A percentile compares a stretch with the other conserved stretches of the same genome.
Evolutionary conservation across 2,888 invertebrate species (phyloP).

Genomic region (Sarcophaga rosellei): DNA sequence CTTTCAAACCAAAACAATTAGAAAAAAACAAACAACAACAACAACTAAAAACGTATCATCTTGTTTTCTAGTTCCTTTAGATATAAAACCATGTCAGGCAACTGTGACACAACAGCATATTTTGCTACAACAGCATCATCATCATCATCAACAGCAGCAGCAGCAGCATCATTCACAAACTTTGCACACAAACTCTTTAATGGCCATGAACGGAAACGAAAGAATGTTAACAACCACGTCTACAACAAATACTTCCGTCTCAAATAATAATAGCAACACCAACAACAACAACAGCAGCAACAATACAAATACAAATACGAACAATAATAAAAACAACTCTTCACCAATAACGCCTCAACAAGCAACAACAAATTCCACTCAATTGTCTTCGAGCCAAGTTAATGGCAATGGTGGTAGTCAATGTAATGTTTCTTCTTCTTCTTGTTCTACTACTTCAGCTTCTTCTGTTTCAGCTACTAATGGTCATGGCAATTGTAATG

Average conservation of each 20-base stretch:
- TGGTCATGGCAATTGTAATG: conserved; percentile 60
- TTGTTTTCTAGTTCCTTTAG: conserved; percentile 67
- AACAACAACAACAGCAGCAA: conserved; percentile 67
- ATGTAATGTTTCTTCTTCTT: conserved; percentile 62
- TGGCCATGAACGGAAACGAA: conserved; percentile 80
- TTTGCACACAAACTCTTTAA: conserved; percentile 71
- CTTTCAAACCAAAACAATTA: background rate
- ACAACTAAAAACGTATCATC: conserved; percentile 64
- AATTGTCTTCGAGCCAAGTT: conserved; percentile 67
- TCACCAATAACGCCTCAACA: conserved; percentile 69
- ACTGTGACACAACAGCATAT: conserved; percentile 64
- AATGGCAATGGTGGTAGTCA: conserved; percentile 65
- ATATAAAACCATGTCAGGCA: conserved; percentile 76
- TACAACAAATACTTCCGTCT: conserved; percentile 73
- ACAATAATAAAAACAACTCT: conserved; percentile 73
- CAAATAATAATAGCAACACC: conserved; percentile 70
- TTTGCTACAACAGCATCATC: conserved; percentile 71
- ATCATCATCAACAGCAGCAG: conserved; percentile 73
- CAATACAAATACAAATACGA: conserved; percentile 72
- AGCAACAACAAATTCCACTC: conserved; percentile 69
- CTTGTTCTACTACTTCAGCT: too few species aligned
- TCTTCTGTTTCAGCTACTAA: conserved; percentile 37
- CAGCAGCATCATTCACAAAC: conserved; percentile 71
- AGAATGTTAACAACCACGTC: conserved; percentile 81
- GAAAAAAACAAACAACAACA: conserved; percentile 50